These are phyloP conservation scores for Lipotes vexillifer DNA, from an alignment of 2,113 vertebrate species.

Conservation along the genomic window DNA sequence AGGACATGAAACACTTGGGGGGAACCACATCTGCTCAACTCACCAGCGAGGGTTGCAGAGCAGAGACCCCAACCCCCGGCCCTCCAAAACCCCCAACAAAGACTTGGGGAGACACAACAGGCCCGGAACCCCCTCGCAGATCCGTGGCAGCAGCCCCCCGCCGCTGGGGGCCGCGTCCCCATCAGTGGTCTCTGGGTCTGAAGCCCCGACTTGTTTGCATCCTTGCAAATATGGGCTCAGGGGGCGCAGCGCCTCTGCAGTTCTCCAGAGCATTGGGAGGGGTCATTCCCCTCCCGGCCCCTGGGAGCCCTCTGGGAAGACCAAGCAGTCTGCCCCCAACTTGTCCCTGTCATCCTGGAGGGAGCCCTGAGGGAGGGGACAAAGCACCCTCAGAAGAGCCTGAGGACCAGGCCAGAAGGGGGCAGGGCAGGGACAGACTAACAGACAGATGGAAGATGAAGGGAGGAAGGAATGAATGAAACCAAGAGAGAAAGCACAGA, in stretches of 20 bases:
- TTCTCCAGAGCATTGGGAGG: background rate
- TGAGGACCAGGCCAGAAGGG: background rate
- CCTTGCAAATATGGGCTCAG: background rate
- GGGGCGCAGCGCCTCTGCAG: fast-evolving
- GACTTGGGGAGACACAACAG: fast-evolving
- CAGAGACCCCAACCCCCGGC: background rate
- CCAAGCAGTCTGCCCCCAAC: background rate
- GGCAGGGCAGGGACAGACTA: background rate
- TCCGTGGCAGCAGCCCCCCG: background rate
- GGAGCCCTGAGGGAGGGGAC: background rate
- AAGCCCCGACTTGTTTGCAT: background rate
- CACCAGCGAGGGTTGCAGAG: fast-evolving
- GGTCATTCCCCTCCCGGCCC: background rate
- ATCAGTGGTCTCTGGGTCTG: background rate
- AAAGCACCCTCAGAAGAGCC: background rate
- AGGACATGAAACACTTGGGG: background rate
- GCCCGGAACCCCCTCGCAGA: background rate
- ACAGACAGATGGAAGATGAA: background rate
- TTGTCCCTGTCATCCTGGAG: too few relatives aligned
- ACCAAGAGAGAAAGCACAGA: background rate
- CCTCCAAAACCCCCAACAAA: background rate
- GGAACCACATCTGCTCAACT: background rate
- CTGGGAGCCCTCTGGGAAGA: background rate
- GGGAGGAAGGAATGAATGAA: too few relatives aligned
- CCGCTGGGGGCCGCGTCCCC: fast-evolving